Evolutionary conservation across 2,888 invertebrate species (phyloP).

Genomic region (Lacanobia wlatinum): DNA sequence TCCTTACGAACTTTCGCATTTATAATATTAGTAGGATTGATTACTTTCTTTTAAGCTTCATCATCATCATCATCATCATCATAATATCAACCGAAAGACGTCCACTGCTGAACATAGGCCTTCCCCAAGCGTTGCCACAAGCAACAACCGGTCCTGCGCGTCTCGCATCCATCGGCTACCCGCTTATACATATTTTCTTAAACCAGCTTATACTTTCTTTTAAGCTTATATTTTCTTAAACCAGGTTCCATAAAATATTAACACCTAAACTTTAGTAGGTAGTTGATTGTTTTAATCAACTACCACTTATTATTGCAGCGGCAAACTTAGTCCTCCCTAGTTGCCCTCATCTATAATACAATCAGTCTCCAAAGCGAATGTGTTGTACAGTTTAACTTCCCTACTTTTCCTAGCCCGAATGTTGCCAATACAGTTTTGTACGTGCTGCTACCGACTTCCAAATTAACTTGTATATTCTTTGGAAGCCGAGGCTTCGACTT

Average conservation of each 20-base stretch:
- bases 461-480: constrained; percentile 65
- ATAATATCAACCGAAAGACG: too few species aligned
- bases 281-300: background rate
- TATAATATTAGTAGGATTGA: too few species aligned
- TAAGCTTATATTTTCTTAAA: background rate
- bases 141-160: too few species aligned
- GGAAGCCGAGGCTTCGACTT: constrained; percentile 27
- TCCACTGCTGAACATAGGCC: too few species aligned
- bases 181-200: too few species aligned
- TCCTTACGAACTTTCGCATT: too few species aligned
- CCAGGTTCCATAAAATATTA: background rate
- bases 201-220: too few species aligned
- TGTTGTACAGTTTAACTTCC: background rate
- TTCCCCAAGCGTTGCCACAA: too few species aligned
- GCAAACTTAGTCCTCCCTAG: background rate
- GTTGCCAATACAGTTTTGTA: constrained; percentile 52
- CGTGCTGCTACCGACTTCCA: constrained; percentile 56
- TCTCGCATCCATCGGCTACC: too few species aligned
- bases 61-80: too few species aligned
- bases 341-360: background rate
- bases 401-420: constrained; percentile 8
- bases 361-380: background rate
- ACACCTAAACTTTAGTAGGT: background rate
- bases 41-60: background rate
- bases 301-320: constrained; percentile 1